Base-by-base conservation (phyloP, 1,140 invertebrate species). In the Scaptomyza pallida region DNA sequence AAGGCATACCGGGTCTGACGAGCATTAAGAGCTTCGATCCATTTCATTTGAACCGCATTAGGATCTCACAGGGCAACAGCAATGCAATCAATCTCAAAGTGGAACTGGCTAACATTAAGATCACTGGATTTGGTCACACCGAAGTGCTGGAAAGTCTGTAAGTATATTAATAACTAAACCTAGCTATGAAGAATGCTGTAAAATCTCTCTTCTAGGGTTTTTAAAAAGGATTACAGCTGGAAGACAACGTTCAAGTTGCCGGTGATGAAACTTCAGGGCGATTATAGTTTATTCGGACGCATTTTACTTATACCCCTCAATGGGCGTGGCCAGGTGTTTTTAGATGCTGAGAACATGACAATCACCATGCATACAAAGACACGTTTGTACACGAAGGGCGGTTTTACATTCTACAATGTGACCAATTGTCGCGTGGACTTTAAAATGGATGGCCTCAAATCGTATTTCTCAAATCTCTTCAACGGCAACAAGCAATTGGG, bases 301-400 rank as follows among this genome's bases (percentile, higher is more conserved):
- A 95, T 95, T 78, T 90, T 95, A 35, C 91, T 95, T 1, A 94
- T 95, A 63, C 95, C 95, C 0, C 89, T 95, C 21, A 93, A 95
- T 62, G 95, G 95, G 1, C 92, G 93, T 55, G 95, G 95, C 3
- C 91, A 92, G 48, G 95, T 94, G 59, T 95, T 94, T 92, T 93
- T 95, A 72, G 94, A 95, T 82, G 93, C 94, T 68, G 89, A 89
- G 1, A 91, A 91, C 62, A 82, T 90, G 83, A 90, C 94, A 10
- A 94, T 94, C 40, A 92, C 93, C 43, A 94, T 94, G 56, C 92
- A 94, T 44, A 94, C 93, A 44, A 93, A 94, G 72, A 94, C 94
- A 0, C 93, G 92, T 23, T 75, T 94, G 10, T 93, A 94, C 57
- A 92, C 93, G 44, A 94, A 93, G 81, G 93, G 94, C 50, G 92